Conservation (phyloP, 2,113 vertebrate genomes). For the Dicaeum eximium region DNA sequence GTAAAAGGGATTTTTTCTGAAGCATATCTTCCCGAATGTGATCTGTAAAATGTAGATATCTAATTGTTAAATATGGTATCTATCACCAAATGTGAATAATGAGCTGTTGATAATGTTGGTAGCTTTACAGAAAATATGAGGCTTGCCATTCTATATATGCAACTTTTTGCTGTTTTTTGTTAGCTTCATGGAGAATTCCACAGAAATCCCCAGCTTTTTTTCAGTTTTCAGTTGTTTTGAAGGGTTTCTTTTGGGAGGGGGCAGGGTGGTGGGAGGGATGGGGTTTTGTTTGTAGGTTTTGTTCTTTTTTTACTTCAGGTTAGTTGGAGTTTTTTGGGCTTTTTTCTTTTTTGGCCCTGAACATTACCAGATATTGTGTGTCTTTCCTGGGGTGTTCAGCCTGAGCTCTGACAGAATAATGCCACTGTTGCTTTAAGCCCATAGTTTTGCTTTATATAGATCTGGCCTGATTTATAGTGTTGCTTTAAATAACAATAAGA, state of each 20-base stretch:
- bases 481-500: constrained; percentile 52
- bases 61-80: not conserved
- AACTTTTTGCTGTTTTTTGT: not conserved
- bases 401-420: not conserved
- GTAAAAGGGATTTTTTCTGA: not conserved
- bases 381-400: not conserved
- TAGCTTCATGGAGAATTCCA: not conserved
- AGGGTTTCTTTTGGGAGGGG: not conserved
- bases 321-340: not conserved
- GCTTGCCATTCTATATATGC: not conserved
- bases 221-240: not conserved
- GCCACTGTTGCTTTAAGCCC: not conserved
- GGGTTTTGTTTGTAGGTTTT: not conserved
- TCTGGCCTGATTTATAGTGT: constrained; percentile 9
- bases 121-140: not conserved
- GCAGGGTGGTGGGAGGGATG: accelerated
- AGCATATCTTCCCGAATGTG: not conserved
- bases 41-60: not conserved
- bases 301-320: not conserved
- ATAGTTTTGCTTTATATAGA: constrained; percentile 2
- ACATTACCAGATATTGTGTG: not conserved
- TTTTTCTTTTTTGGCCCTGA: not conserved
- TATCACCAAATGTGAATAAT: not conserved
- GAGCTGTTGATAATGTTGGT: not conserved
- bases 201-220: not conserved